A percentile compares a stretch with the other conserved stretches of the same genome.
These are phyloP conservation scores for Dryobotodes eremita DNA, from an alignment of 2,888 invertebrate genomes.

Conservation along the genomic window DNA sequence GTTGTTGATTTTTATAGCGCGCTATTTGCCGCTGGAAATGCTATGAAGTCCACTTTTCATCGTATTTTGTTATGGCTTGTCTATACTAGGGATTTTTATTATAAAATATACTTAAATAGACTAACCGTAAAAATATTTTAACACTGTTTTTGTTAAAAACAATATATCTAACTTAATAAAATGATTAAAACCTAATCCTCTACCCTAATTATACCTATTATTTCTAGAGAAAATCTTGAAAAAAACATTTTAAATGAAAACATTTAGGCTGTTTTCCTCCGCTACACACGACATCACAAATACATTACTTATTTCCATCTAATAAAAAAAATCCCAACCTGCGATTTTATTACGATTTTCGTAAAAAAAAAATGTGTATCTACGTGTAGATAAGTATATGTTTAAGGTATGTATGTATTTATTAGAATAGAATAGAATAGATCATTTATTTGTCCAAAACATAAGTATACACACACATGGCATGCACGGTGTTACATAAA, in stretches of 20 bases:
- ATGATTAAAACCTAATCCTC: no score
- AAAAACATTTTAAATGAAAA: no score
- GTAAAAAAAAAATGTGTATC: not conserved
- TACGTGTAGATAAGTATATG: no score
- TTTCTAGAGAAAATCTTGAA: no score
- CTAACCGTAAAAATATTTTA: not conserved
- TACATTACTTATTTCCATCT: not conserved
- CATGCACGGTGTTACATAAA: no score
- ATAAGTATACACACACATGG: no score
- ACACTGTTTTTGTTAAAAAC: not conserved
- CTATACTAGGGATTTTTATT: not conserved
- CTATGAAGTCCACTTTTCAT: not conserved
- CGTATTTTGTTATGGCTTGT: not conserved
- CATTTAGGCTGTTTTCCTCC: not conserved
- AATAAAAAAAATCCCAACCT: not conserved
- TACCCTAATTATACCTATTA: no score
- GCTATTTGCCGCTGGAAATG: conserved; percentile 2
- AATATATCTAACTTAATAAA: not conserved
- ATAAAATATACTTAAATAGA: not conserved
- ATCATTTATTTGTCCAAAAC: no score
- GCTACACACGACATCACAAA: not conserved
- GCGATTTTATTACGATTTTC: not conserved
- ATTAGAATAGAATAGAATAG: no score
- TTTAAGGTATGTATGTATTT: no score
- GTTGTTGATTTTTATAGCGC: conserved; percentile 40